A percentile compares a stretch with the other conserved stretches of the same genome.
phyloP scores from a whole-genome alignment of 2,888 invertebrate species.

The Malthinus seriepunctatus region DNA sequence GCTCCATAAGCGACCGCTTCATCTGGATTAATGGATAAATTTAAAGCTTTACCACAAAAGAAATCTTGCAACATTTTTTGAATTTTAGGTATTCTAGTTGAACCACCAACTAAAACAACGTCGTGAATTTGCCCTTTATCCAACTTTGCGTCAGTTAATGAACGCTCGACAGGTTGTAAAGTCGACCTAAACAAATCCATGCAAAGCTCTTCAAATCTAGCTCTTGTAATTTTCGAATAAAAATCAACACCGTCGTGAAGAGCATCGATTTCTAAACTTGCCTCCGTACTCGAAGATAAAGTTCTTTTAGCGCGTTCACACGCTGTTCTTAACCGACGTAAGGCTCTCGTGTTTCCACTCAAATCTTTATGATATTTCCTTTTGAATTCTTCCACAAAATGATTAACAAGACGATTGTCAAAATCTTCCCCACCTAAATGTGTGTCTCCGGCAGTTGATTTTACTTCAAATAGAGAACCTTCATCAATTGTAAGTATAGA shows the following conservation, averaged over 20 bases:
- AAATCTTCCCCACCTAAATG: slow-evolving; percentile 81
- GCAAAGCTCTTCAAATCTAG: slow-evolving; percentile 88
- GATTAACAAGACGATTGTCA: slow-evolving; percentile 77
- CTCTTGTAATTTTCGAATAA: slow-evolving; percentile 81
- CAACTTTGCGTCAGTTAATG: slow-evolving; percentile 80
- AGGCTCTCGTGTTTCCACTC: slow-evolving; percentile 71
- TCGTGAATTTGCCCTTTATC: slow-evolving; percentile 81
- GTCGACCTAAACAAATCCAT: slow-evolving; percentile 82
- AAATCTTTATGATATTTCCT: slow-evolving; percentile 73
- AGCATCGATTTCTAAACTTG: slow-evolving; percentile 86
- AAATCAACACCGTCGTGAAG: slow-evolving; percentile 89
- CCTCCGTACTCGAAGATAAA: slow-evolving; percentile 76
- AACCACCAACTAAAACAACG: slow-evolving; percentile 87
- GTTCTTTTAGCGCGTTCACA: slow-evolving; percentile 82
- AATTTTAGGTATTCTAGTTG: slow-evolving; percentile 89
- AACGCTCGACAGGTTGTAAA: slow-evolving; percentile 82
- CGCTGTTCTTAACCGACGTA: slow-evolving; percentile 82
- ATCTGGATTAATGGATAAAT: slow-evolving; percentile 90
- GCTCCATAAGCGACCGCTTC: slow-evolving; percentile 94
- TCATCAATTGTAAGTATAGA: slow-evolving; percentile 89
- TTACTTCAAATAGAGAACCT: slow-evolving; percentile 79
- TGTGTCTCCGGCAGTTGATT: slow-evolving; percentile 80
- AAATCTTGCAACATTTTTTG: slow-evolving; percentile 84
- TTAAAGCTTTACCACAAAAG: slow-evolving; percentile 81
- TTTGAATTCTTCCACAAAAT: slow-evolving; percentile 79